phyloP scores from a whole-genome alignment of 2,888 invertebrate species.

The Nomada flava region DNA sequence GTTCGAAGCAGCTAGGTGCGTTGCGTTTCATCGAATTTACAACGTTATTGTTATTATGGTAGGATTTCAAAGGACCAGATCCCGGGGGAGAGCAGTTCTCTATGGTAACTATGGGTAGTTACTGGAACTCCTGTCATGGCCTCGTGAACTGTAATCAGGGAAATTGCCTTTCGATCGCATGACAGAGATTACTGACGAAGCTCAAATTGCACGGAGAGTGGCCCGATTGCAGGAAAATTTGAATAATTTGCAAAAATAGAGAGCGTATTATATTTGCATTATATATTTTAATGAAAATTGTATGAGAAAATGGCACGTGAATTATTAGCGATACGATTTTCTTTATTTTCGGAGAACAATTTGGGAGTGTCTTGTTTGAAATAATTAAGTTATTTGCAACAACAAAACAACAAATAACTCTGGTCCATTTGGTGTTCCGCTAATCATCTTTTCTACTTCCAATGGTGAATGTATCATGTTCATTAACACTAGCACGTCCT shows the following conservation, averaged over 20 bases:
- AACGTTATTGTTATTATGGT: constrained; percentile 5
- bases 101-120: background rate
- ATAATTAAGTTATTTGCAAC: too few relatives aligned
- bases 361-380: too few relatives aligned
- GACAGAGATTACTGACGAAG: background rate
- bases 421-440: too few relatives aligned
- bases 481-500: too few relatives aligned
- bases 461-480: too few relatives aligned
- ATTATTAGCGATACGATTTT: too few relatives aligned
- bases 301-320: too few relatives aligned
- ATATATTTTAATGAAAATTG: background rate
- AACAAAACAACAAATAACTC: too few relatives aligned
- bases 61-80: constrained; percentile 10
- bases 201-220: background rate
- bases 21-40: constrained; percentile 7
- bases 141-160: background rate
- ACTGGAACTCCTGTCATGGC: background rate
- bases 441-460: too few relatives aligned
- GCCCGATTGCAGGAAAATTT: background rate
- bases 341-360: too few relatives aligned
- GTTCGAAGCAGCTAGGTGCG: background rate
- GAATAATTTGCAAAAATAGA: background rate
- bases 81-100: background rate
- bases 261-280: too few relatives aligned
- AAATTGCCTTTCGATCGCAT: constrained; percentile 7